These are phyloP conservation scores for Salvelinus sp. DNA, from an alignment of 2,113 vertebrate species.

Conservation along the genomic window DNA sequence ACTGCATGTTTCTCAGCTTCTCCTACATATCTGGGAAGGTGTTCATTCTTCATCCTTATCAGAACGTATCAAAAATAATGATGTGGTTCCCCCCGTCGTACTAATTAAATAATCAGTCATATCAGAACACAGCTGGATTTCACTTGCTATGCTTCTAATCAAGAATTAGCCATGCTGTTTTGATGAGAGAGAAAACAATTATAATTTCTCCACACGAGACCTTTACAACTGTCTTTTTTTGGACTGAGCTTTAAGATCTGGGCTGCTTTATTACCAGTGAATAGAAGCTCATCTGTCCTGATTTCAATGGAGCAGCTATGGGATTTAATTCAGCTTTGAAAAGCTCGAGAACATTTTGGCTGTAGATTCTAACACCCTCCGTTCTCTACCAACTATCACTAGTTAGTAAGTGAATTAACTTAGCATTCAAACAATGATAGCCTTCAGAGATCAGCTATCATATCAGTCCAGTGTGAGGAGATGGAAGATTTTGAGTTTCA, in stretches of 20 bases:
- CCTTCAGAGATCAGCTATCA: background rate
- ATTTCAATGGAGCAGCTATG: background rate
- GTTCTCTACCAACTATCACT: background rate
- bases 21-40: background rate
- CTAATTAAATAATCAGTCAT: background rate
- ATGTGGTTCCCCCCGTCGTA: background rate
- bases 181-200: background rate
- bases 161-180: background rate
- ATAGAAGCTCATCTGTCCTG: background rate
- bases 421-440: background rate
- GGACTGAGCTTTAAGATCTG: background rate
- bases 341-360: background rate
- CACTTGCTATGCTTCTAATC: background rate
- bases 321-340: slow-evolving; percentile 15
- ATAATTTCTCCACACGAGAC: background rate
- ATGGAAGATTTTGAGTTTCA: background rate
- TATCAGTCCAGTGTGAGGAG: background rate
- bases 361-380: background rate
- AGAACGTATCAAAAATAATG: background rate
- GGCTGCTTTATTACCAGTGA: background rate
- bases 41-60: background rate
- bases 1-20: too few relatives aligned
- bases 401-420: background rate
- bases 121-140: background rate
- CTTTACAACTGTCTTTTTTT: background rate